Evolutionary conservation across 2,113 vertebrate genomes (phyloP), one percentile per base, ranked within the genome.

Genomic region (Mohoua ochrocephala): DNA sequence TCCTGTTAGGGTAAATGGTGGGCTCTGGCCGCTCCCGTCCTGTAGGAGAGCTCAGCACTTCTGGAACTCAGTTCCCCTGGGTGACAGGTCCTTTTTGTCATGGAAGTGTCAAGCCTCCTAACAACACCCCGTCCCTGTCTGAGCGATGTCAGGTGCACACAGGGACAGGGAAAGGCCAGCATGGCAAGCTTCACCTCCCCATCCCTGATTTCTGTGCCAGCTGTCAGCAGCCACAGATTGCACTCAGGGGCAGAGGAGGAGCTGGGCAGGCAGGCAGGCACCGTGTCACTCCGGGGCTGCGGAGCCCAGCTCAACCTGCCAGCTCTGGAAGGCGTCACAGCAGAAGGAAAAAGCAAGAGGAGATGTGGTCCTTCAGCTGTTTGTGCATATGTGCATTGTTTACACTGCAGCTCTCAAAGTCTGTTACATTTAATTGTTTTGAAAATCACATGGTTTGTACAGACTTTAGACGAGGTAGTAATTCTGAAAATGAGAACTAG

Each of bases 61-160:
- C 41, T 73, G 53, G 24, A 77, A 80, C 39, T 74, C 35, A 15
- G 22, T 26, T 73, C 41, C 64, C 39, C n/a, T 30, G 13, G 12
- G 5, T 63, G 64, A 49, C 50, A 89, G 37, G 31, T 77, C 44
- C 47, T 28, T 52, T 63, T 39, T 59, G 47, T 19, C 37, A 33
- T 7, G 15, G 31, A 39, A 45, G 31, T 11, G 16, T 13, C 45
- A 70, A 31, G 12, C 19, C 35, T 59, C 54, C 64, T 57, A 39
- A 91, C 83, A 86, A 23, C 0, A 1, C 24, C 14, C 45, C 1
- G 0, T 26, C 7, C 44, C 53, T 49, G 13, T 21, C 42, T 74
- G 77, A 75, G 35, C 47, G 20, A n/a, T 1, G 2, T 20, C 60
- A 59, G 64, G 30, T 12, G 24, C 68, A 45, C 23, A 15, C 19